Base-by-base conservation (phyloP, 2,888 invertebrate genomes). In the Epiblema foenella region DNA sequence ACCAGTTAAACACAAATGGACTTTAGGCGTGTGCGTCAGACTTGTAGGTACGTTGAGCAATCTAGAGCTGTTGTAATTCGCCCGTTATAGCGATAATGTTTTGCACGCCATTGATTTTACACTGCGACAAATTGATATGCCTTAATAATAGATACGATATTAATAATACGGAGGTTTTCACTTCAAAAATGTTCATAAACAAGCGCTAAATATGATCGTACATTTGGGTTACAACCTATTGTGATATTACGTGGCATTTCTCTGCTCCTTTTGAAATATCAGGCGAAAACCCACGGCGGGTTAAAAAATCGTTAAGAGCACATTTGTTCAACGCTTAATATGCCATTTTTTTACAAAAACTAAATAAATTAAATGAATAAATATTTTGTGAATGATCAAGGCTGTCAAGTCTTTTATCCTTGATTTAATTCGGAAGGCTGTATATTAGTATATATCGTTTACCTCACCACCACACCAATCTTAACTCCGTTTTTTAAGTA, bases 1-100 rank as follows among this genome's bases (percentile, higher is more conserved):
- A 65, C 69, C 69, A 58, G 64, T 52, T 59, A 42, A 18, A 64
- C 52, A 52, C 64, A 65, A 69, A 65, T 42, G 42, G 58, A 39
- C 58, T 51, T 64, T 51, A 51, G 58, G 42, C 46, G 64, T 58
- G 64, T 58, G 52, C 51, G 69, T 64, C 57, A 57, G 37, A 18
- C 51, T 60, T 24, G 29, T 52, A 49, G 18, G 58, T 42, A 42
- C 18, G 29, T 69, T 69, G 69, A 58, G 69, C 64, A 69, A 69
- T 56, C 15, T 58, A 52, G 29, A 52, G 58, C 37, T 51, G 42
- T 68, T 56, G 60, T 60, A 59, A 69, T 24, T 29, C 17, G 20
- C 29, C 42, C n/a, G 64, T 59, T 64, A 51, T 29, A 18, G 68
- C 58, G 58, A 51, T 51, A 51, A 17, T 42, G 42, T 42, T 64